These are phyloP conservation scores for Passer montanus DNA, from an alignment of 2,113 vertebrate species.

Conservation along the genomic window DNA sequence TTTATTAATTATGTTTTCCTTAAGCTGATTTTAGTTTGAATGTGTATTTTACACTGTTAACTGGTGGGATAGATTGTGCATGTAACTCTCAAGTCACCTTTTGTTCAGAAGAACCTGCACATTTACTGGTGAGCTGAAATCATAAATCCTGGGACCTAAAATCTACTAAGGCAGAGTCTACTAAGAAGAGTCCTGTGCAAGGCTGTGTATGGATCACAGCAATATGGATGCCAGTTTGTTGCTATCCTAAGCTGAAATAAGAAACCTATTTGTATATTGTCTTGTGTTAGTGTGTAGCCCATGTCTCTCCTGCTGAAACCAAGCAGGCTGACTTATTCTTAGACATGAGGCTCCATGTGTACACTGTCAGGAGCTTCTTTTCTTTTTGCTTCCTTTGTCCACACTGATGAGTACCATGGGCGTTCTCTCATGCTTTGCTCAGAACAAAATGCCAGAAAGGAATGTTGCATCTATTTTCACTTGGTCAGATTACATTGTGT, in stretches of 20 bases:
- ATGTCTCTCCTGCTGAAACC: neutral
- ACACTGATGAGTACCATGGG: fast-evolving
- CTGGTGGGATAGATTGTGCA: neutral
- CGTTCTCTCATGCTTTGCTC: neutral
- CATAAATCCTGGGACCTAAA: neutral
- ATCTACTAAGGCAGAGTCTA: neutral
- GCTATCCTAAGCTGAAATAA: neutral
- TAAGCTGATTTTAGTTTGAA: neutral
- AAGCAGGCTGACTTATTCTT: neutral
- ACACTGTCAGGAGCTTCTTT: neutral
- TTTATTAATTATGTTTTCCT: neutral
- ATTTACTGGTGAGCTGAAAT: neutral
- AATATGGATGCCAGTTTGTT: neutral
- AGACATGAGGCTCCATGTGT: neutral
- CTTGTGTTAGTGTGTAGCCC: neutral
- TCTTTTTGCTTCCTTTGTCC: neutral
- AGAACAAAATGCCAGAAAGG: neutral
- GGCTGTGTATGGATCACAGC: neutral
- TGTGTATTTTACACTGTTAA: neutral
- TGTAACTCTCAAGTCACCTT: neutral
- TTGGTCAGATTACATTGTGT: neutral
- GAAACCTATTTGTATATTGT: neutral
- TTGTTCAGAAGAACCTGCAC: neutral
- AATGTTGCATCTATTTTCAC: neutral
- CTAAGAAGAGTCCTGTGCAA: neutral